Evolutionary conservation across 2,888 invertebrate genomes (phyloP).

Genomic region (Dolichomitus sp.): DNA sequence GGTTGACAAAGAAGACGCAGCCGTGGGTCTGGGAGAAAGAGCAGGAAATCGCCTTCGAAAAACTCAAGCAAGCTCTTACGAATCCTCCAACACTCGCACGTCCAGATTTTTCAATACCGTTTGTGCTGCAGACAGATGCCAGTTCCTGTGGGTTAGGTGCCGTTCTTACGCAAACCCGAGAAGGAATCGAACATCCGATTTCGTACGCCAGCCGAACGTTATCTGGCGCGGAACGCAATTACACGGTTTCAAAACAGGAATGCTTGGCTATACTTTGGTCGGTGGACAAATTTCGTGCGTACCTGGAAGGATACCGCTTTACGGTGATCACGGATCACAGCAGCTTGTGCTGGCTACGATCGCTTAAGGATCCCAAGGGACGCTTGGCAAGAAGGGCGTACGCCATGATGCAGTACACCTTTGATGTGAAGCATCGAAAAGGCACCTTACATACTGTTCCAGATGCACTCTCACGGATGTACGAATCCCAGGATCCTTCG

Average conservation of each 20-base stretch:
- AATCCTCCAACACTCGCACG: background rate
- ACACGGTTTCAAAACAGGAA: constrained; percentile 68
- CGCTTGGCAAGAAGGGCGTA: constrained; percentile 56
- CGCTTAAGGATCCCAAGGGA: constrained; percentile 68
- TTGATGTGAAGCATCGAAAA: constrained; percentile 15
- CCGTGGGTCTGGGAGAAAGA: constrained; percentile 26
- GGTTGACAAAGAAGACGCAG: constrained; percentile 60
- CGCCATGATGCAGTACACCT: constrained; percentile 51
- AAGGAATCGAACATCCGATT: constrained; percentile 58
- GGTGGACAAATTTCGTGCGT: constrained; percentile 69
- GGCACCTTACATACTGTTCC: constrained; percentile 40
- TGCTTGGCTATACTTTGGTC: constrained; percentile 71
- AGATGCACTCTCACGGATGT: constrained; percentile 64
- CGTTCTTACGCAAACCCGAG: constrained; percentile 33
- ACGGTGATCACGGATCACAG: constrained; percentile 73
- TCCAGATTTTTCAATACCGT: constrained; percentile 50
- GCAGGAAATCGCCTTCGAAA: background rate
- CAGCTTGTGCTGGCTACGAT: constrained; percentile 70
- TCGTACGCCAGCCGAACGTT: constrained; percentile 65
- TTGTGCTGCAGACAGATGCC: constrained; percentile 70
- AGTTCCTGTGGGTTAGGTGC: constrained; percentile 59
- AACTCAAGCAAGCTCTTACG: background rate
- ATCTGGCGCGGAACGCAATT: constrained; percentile 53
- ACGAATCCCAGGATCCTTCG: constrained; percentile 21
- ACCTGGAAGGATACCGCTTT: constrained; percentile 72